Base-by-base conservation (phyloP, 2,797 vertebrate genomes). In the Sylvilagus floridanus region DNA sequence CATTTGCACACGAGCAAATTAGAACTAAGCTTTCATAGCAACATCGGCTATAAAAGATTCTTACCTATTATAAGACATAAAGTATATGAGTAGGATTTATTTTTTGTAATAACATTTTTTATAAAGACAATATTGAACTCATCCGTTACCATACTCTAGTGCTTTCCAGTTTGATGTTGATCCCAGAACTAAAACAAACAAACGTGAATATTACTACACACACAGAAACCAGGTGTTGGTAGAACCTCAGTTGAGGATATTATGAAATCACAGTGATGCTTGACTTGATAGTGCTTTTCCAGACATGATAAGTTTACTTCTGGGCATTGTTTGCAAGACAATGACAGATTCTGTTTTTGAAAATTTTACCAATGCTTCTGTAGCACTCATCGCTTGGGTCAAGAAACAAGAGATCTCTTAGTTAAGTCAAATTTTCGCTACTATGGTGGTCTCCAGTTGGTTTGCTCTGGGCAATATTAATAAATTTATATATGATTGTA, bases 1-100 rank as follows among this genome's bases (percentile, higher is more conserved):
- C 35, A 63, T 90, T 85, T 85, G 50, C 62, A 68, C 90, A 50
- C 10, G 90, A 84, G 32, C 76, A 93, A 90, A 76, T 82, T n/a
- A 95, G 52, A 68, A 28, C 52, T 85, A 37, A 81, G 28, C 8
- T 50, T 81, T 66, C 14, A 60, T 2, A 35, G 47, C 13, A 37
- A 60, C 24, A 37, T 60, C 24, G n/a, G 2, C 37, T 73, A 32
- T 77, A 42, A 62, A 78, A 57, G 14, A 72, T 50, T 78, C 6
- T 14, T 42, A 21, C 21, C 35, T 26, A n/a, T 37, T 10, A 4
- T 2, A 77, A 47, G 37, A 22, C 7, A 60, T 9, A 30, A 9
- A 24, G 30, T 30, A 4, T 62, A 28, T 28, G 22, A 68, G 72
- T 6, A 71, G 50, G 28, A 54, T 24, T 62, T 35, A 37, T 37